A percentile compares a stretch with the other conserved stretches of the same genome.
phyloP scores from a whole-genome alignment of 2,113 vertebrate species.

The Ardeotis arabs region DNA sequence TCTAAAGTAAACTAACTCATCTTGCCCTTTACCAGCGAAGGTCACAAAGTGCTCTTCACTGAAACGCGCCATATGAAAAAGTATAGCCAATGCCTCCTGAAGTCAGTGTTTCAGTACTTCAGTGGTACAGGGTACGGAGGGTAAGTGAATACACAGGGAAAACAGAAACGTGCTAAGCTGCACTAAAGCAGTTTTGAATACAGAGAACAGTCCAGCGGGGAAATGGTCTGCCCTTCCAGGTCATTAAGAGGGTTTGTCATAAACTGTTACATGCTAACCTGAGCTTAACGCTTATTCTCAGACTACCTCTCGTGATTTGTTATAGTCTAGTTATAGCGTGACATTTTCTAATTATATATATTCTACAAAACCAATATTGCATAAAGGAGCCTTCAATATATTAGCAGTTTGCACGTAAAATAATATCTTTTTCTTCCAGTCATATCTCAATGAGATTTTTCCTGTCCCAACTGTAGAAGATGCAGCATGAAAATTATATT shows the following conservation, averaged over 20 bases:
- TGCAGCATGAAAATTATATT: not conserved
- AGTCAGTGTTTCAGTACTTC: not conserved
- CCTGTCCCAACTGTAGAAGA: not conserved
- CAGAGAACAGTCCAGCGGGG: not conserved
- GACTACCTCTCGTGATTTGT: not conserved
- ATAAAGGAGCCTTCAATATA: not conserved
- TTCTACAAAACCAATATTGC: not conserved
- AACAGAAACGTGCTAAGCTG: not conserved
- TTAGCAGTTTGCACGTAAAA: not conserved
- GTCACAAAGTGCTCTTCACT: not conserved
- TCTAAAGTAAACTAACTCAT: not conserved
- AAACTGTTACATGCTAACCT: not conserved
- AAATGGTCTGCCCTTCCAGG: not conserved
- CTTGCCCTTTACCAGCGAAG: not conserved
- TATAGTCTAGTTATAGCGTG: not conserved
- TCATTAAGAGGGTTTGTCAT: not conserved
- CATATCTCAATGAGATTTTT: not conserved
- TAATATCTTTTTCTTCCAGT: not conserved
- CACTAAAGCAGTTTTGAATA: not conserved
- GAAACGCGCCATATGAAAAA: not conserved
- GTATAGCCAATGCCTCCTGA: not conserved
- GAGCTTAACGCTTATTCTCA: not conserved
- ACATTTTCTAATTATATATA: not conserved
- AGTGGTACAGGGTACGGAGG: not conserved
- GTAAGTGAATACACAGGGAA: not conserved